Base-by-base conservation (phyloP, 2,797 vertebrate genomes). In the Melanotaenia trifasciata region DNA sequence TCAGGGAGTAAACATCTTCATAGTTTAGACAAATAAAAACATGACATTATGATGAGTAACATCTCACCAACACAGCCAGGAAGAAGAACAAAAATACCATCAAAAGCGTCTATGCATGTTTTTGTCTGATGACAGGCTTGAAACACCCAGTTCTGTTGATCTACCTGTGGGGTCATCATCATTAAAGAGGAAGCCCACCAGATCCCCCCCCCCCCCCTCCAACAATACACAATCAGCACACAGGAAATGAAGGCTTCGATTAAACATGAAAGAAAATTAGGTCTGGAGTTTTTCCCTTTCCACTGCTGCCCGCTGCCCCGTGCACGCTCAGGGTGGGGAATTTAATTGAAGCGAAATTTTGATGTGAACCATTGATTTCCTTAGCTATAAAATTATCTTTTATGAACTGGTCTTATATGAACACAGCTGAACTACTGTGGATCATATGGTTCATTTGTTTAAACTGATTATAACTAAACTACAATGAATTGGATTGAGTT, bases 21-120 rank as follows among this genome's bases (percentile, higher is more conserved):
- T 32, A 22, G 53, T 40, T 65, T 4, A 58, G 30, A 40, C 35
- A 43, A 38, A 50, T 54, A 45, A 60, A 61, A 61, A 66, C 22
- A 53, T 47, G 57, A 38, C n/a, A 35, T 26, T 35, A 51, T 26
- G 4, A 50, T 53, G 10, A 22, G 30, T 45, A 33, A 61, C 28
- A 22, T 38, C 24, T 28, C 16, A 45, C 47, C 16, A 0, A n/a
- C 58, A 62, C 28, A 47, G 33, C 62, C 38, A 70, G 57, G 56
- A 60, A 53, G 24, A 35, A 40, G 2, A 18, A 54, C 24, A 50
- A 50, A 28, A 35, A 22, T 32, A 22, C 45, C 22, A 36, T 16
- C 5, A 38, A 45, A 61, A 9, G 38, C 61, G n/a, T 16, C 24
- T 26, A 14, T 38, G 9, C 30, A 45, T 50, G 51, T 62, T 22